Base-by-base conservation (phyloP, 1,140 invertebrate genomes). In the Neodiprion fabricii region DNA sequence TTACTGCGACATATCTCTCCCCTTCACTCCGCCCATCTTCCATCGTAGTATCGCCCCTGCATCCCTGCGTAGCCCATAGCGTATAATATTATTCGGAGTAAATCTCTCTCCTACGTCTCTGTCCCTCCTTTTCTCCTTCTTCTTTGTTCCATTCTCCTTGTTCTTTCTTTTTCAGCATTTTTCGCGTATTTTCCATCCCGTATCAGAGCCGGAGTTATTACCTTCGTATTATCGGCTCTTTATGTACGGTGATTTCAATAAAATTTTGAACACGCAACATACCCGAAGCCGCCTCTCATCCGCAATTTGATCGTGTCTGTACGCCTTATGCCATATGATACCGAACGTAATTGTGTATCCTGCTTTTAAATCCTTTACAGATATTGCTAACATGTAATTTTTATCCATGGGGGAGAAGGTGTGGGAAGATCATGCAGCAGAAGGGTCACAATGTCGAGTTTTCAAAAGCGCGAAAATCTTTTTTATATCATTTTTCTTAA, bases 71-170 rank as follows among this genome's bases (percentile, higher is more conserved):
- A 40, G 28, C 17, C 61, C 83, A 83, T 84, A 81, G 84, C 81
- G 80, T 84, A 87, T 86, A 84, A 82, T 85, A 85, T 87, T 85
- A 86, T 83, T 82, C 74, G 76, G 76, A 73, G 79, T 74, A 79
- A 86, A 85, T 84, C 84, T 83, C 81, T 84, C 77, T 80, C 80
- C 50, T 10, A 47, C 28, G 5, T 74, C 67, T 72, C 65, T 71
- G 12, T 65, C 61, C 17, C 61, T 65, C 61, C 70, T 79, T 72
- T 81, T 40, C 5, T 40, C 5, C 28, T 40, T 40, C 28, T 40
- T 40, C 28, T 1, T 5, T 5, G 1, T 40, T 78, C 75, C 72
- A 78, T 80, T 78, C 79, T 70, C 75, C 75, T 71, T 74, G 72
- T 66, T 74, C 9, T 48, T 48, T n/a, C 10, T 74, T 53, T 48